Evolutionary conservation across 2,888 invertebrate genomes (phyloP), one percentile per base, ranked within the genome.

Genomic region (Leptinotarsa juncta): DNA sequence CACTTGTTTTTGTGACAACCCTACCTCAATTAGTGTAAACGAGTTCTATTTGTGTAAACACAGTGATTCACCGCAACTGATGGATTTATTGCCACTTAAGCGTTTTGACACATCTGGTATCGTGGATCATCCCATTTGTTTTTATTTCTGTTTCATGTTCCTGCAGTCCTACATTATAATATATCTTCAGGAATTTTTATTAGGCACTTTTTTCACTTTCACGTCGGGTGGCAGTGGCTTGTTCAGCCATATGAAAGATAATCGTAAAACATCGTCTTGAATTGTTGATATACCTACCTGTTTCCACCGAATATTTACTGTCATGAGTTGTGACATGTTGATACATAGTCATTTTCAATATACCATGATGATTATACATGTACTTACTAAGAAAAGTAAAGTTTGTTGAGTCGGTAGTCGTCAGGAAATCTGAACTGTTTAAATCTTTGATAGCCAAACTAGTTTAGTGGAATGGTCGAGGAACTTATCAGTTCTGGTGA

Each of bases 81-180:
- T 72, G 65, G 75, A 75, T 75, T 69, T 75, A 75, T 67, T 71
- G 69, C 71, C 75, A 72, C 75, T 75, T 75, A 66, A 72, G 16
- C 23, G 72, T 75, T 71, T 71, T 69, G 75, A 75, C 75, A 72
- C 75, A 75, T 75, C 75, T 75, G 75, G 75, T 66, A 65, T 72
- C 72, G 60, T 69, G 71, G 65, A 70, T 66, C 69, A 70, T 70
- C 42, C 68, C 53, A 55, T 57, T 68, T 48, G 18, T 57, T 65
- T 70, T 66, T 67, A 53, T 23, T 42, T 69, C 42, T 51, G 65
- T 73, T 73, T 73, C 55, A 65, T 67, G 65, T 55, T 51, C 62
- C 66, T 67, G 60, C 5, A 50, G 65, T 65, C 53, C 12, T 65
- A 69, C 50, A 48, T 65, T 65, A 70, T 73, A 73, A 73, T 70